Evolutionary conservation across 1,140 invertebrate genomes (phyloP), one percentile per base, ranked within the genome.

Genomic region (Penaeus chinensis): DNA sequence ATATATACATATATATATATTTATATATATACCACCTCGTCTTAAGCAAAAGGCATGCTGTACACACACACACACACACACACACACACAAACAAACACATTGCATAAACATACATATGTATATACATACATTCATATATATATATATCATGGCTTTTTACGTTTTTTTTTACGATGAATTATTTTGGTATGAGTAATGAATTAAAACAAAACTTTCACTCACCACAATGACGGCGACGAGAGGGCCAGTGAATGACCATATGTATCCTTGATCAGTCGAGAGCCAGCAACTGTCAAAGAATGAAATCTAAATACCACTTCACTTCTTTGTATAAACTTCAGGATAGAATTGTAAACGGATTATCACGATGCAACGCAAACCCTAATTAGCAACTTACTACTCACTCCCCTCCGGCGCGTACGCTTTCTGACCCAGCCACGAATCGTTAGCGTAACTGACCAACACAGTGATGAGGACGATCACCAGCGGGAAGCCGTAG

Each of bases 181-280:
- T 54, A 4, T 54, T 2, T 16, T 11, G 10, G 1, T 13, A 8
- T 13, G 54, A 13, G 16, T 13, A 54, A 54, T 13, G 54, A 82
- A 2, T 42, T n/a, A 18, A 82, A 19, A 3, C 37, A 16, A 37
- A 24, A 47, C 54, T 24, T 11, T 24, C 27, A 88, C 88, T 85
- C 63, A 89, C 88, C 71, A 89, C 76, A 60, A 85, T 77, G 11
- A 89, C 78, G 47, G 86, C 32, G 16, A 84, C 69, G 16, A 89
- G 63, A 20, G 88, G 88, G 3, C 88, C 88, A n/a, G 74, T 89
- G 88, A 84, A 89, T 37, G 85, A 77, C 88, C 88, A 89, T 5
- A 89, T 89, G 69, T 86, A 89, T 3, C 82, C 84, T 37, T 76
- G 27, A 19, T 86, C 84, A 32, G 83, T 85, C 22, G 69, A 66